phyloP scores from a whole-genome alignment of 2,797 vertebrate genomes.

The Cercopithecus hamlyni region DNA sequence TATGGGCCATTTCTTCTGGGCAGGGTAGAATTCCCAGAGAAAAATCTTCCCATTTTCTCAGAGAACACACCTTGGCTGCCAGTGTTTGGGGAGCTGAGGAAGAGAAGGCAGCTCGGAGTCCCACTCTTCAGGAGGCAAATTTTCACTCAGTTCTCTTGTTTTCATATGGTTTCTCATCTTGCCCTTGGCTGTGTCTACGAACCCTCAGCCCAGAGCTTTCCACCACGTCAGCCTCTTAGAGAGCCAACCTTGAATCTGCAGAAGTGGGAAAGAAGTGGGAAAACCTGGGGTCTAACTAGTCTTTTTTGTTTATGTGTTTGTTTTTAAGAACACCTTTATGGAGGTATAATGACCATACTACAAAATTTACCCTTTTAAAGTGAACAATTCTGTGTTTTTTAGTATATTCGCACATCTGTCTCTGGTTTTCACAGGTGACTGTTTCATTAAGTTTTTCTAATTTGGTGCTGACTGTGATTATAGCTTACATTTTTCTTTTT shows the following conservation, averaged over 20 bases:
- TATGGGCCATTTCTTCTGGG: background rate
- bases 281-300: background rate
- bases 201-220: background rate
- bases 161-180: background rate
- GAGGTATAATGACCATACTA: background rate
- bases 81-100: background rate
- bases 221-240: background rate
- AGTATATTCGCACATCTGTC: background rate
- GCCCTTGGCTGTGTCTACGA: background rate
- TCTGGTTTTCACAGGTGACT: background rate
- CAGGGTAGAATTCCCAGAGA: background rate
- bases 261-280: background rate
- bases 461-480: background rate
- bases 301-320: background rate
- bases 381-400: background rate
- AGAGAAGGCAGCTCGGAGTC: background rate
- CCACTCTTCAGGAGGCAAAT: background rate
- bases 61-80: background rate
- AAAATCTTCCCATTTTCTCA: background rate
- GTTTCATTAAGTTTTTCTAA: background rate
- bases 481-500: background rate
- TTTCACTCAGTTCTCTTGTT: background rate
- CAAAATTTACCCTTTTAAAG: background rate
- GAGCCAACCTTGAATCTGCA: background rate
- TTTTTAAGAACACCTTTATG: background rate